Evolutionary conservation across 2,888 invertebrate species (phyloP).

Genomic region (Cephus pulcher): DNA sequence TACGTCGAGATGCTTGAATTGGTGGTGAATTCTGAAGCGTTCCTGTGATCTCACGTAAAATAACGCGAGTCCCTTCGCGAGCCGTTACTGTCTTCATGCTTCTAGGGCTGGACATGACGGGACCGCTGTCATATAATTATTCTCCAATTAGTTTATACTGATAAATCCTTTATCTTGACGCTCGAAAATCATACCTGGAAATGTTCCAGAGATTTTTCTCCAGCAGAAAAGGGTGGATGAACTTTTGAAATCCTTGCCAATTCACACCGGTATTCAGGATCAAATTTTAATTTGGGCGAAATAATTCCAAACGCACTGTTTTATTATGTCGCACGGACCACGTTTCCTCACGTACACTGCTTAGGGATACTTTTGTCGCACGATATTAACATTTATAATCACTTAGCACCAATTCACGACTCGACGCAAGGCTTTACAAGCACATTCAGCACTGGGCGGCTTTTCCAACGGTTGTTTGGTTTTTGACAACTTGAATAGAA

Average conservation of each 20-base stretch:
- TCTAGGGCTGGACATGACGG: conserved; percentile 48
- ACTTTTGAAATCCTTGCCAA: background rate
- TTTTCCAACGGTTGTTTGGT: conserved; percentile 35
- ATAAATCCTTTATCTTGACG: background rate
- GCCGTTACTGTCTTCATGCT: conserved; percentile 26
- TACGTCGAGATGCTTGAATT: conserved; percentile 34
- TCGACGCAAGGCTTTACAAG: background rate
- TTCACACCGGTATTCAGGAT: background rate
- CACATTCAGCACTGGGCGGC: background rate
- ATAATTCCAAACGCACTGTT: background rate
- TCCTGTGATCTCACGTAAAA: conserved; percentile 56
- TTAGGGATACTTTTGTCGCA: background rate
- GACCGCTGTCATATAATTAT: background rate
- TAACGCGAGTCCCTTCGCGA: conserved; percentile 53
- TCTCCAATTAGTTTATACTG: background rate
- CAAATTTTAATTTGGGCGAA: background rate
- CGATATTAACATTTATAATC: background rate
- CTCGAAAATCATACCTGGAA: background rate
- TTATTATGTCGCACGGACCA: background rate
- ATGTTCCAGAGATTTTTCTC: background rate
- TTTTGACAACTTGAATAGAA: conserved; percentile 41
- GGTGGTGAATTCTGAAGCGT: conserved; percentile 53
- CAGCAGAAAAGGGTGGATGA: background rate
- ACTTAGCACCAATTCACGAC: background rate
- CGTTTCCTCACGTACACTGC: background rate